Evolutionary conservation across 2,888 invertebrate species (phyloP), one percentile per base, ranked within the genome.

Genomic region (Phortica magna): DNA sequence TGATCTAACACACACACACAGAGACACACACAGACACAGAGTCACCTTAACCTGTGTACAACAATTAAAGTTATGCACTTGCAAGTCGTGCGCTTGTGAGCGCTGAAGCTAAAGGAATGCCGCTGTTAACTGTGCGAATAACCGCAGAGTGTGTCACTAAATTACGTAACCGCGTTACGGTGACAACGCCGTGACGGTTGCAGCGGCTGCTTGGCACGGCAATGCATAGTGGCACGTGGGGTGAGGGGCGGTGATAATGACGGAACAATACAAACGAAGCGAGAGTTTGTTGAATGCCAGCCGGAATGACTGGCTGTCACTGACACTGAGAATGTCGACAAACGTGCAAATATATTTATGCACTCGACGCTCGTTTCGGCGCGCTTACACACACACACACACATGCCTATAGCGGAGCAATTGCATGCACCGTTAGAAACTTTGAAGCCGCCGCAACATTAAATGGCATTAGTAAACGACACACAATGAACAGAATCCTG

Each of bases 81-180:
- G 59, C 42, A 14, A 73, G 48, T 48, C 48, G 0, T 48, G 48
- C 48, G 3, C 48, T 48, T 48, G 48, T 12, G 48, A 48, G 14
- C 48, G 48, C 48, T 14, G 14, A 42, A 17, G 73, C 43, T 39
- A 22, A 73, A 67, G 70, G 55, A 53, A 71, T 71, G 17, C 31
- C 55, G 39, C 74, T 17, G 57, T 75, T 57, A 57, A 75, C 74
- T 74, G 74, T 70, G 68, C 74, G 64, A 39, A 55, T 53, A 65
- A 67, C 74, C 74, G 74, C 74, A 81, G 77, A 78, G 78, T 83
- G 70, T 55, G 81, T 82, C 81, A 81, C 79, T 83, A 83, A 82
- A 83, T 83, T 79, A 81, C 77, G 76, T 79, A 79, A 80, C 83
- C 82, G 75, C 82, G 80, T 77, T 48, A 65, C 65, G 19, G 41